Percentiles rank a stretch among this genome's conserved stretches.
These are phyloP conservation scores for Cisticola juncidis DNA, from an alignment of 2,113 vertebrate genomes.

Conservation along the genomic window DNA sequence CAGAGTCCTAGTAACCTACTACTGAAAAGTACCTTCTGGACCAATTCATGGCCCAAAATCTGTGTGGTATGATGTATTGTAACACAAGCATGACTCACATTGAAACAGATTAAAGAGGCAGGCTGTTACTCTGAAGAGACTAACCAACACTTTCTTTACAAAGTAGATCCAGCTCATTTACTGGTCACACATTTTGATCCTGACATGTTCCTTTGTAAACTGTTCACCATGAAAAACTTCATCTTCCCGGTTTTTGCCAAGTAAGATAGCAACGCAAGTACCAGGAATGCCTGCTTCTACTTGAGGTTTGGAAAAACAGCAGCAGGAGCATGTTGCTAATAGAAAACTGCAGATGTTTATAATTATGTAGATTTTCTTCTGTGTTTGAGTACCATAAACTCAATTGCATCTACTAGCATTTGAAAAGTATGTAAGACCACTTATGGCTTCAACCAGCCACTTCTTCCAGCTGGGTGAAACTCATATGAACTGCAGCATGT, in stretches of 20 bases:
- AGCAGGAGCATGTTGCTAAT: neutral
- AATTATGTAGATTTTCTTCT: neutral
- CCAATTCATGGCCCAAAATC: neutral
- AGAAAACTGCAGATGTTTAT: conserved; percentile 16
- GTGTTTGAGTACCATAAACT: neutral
- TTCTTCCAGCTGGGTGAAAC: neutral
- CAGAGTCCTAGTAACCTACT: neutral
- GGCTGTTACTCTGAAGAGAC: neutral
- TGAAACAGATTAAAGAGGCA: neutral
- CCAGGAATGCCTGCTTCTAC: neutral
- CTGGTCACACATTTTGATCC: neutral
- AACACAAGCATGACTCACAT: neutral
- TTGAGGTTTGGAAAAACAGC: neutral
- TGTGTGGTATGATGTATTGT: neutral
- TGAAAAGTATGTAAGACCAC: neutral
- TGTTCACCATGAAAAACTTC: neutral
- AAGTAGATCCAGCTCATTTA: neutral
- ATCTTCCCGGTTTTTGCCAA: neutral
- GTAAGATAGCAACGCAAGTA: neutral
- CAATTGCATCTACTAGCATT: neutral
- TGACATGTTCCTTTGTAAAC: neutral
- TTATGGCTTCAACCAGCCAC: neutral
- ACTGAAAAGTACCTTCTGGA: neutral
- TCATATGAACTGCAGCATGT: neutral
- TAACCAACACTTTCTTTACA: neutral